Evolutionary conservation across 2,797 vertebrate genomes (phyloP).

Genomic region (Myotis vivesi): DNA sequence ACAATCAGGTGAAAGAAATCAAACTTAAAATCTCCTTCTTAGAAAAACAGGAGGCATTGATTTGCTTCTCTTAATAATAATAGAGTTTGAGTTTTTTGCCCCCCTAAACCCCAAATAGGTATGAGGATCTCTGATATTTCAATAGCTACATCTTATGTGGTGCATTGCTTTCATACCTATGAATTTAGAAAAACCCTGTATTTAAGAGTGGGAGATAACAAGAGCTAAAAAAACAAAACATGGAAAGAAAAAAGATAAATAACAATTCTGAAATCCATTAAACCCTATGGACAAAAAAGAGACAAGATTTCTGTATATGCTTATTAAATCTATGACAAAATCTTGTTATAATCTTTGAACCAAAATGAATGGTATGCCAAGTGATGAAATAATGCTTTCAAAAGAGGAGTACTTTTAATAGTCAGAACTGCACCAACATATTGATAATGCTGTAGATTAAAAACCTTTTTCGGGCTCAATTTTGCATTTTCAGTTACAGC

Average conservation of each 20-base stretch:
- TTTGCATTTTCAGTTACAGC: neutral
- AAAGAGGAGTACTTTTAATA: neutral
- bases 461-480: conserved; percentile 1
- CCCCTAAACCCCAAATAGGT: neutral
- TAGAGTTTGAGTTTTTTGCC: neutral
- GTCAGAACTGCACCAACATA: neutral
- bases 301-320: conserved; percentile 7
- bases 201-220: neutral
- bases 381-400: conserved; percentile 27
- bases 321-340: conserved; percentile 38
- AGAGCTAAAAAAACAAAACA: neutral
- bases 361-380: conserved; percentile 13
- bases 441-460: neutral
- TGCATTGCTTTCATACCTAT: neutral
- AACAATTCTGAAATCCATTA: conserved; percentile 25
- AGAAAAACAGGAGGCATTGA: neutral
- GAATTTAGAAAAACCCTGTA: neutral
- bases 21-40: neutral
- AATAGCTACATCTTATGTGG: neutral
- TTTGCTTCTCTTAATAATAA: neutral
- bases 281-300: neutral
- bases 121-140: neutral
- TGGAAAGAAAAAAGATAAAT: neutral
- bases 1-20: neutral
- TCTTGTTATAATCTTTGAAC: conserved; percentile 48